Base-by-base conservation (phyloP, 2,113 vertebrate species). In the Eubucco bourcierii region DNA sequence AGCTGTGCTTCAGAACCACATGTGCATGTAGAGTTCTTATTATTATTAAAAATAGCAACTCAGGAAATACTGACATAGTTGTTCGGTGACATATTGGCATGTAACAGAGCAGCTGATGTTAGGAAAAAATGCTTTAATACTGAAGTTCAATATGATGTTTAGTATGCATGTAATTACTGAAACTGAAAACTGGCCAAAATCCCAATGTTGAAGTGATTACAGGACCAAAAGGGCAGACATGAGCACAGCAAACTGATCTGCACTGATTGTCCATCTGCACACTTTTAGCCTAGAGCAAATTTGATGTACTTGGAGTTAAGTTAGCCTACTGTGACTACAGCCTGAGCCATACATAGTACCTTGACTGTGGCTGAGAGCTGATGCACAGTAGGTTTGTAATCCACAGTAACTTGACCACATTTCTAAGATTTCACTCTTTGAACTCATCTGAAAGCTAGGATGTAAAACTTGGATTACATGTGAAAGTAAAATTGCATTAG, bases 81-180 rank as follows among this genome's bases (percentile, higher is more conserved):
- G 74, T 86, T 93, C 9, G 1, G 10, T 61, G 46, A 65, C 66
- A 20, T 19, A 88, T 41, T 73, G 70, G n/a, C 34, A 41, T 20
- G 52, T 84, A 52, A 73, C 55, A 70, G 77, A 92, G 79, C 80
- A 88, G 63, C 33, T 95, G 73, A 55, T 93, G 59, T 72, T 73
- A 44, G 80, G 83, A 88, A 94, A 84, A 84, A 93, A 59, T 33
- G 70, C 16, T 65, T 58, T 80, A 87, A 37, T 29, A 82, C 0
- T 84, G 66, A 83, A 58, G 39, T 24, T 67, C 37, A 72, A 88
- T 46, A n/a, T 31, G 67, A 63, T 73, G 23, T 77, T 92, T 65
- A 41, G 53, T 47, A 25, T 21, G 52, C n/a, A 1, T 33, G 44
- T 61, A 50, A 79, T 76, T 39, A 88, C n/a, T 73, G 67, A 60